These are phyloP conservation scores for Lota lota DNA, from an alignment of 2,113 vertebrate genomes.

Conservation along the genomic window DNA sequence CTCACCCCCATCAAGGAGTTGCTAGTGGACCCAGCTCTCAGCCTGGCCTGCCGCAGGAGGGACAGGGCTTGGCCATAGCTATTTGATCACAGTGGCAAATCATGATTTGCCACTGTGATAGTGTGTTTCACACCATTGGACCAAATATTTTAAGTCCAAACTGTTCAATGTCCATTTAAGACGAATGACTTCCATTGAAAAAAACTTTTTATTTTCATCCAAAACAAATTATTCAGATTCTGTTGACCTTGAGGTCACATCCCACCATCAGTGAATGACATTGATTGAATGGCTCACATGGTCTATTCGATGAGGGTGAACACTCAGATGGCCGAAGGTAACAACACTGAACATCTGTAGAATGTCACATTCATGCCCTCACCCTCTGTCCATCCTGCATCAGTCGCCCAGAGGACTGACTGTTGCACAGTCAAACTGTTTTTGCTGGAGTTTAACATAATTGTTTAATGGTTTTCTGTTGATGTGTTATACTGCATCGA, in stretches of 20 bases:
- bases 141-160: not conserved
- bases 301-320: conserved; percentile 9
- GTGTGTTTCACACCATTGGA: not conserved
- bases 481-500: too few species aligned
- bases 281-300: conserved; percentile 16
- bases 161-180: too few species aligned
- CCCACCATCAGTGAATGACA: conserved; percentile 14
- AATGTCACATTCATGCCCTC: too few species aligned
- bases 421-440: too few species aligned
- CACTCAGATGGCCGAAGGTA: conserved; percentile 38
- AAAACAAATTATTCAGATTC: not conserved
- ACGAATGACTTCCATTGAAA: too few species aligned
- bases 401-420: too few species aligned
- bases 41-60: conserved; percentile 1
- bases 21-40: conserved; percentile 2
- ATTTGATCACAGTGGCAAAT: not conserved
- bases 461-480: too few species aligned
- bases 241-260: conserved; percentile 6
- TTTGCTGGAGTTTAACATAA: too few species aligned
- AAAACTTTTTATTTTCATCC: too few species aligned
- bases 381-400: too few species aligned
- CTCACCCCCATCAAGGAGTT: too few species aligned
- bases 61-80: not conserved
- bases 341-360: too few species aligned
- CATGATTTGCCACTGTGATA: not conserved